These are phyloP conservation scores for Lepidocyrtoides sp. DNA, from an alignment of 2,888 invertebrate species.

Conservation along the genomic window DNA sequence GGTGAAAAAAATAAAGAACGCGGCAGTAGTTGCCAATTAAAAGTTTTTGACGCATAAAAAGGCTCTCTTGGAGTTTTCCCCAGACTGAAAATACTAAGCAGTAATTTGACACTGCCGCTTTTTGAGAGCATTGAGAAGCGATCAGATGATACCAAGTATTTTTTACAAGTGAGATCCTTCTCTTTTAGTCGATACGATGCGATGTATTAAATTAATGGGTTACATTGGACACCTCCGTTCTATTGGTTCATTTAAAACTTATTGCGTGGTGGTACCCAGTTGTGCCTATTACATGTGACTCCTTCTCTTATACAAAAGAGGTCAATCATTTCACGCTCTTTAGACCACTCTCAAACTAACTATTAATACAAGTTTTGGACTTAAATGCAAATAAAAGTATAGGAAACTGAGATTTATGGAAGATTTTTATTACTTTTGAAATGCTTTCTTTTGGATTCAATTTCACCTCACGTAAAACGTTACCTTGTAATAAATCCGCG, in stretches of 20 bases:
- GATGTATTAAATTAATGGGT: slow-evolving; percentile 12
- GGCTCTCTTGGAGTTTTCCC: slow-evolving; percentile 23
- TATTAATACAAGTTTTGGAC: slow-evolving; percentile 49
- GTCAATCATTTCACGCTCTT: slow-evolving; percentile 67
- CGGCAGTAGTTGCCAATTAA: slow-evolving; percentile 59
- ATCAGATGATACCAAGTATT: slow-evolving; percentile 15
- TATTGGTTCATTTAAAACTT: neutral
- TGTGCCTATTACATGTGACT: too few species aligned
- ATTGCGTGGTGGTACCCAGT: neutral
- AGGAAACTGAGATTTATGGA: slow-evolving; percentile 67
- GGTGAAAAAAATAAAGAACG: slow-evolving; percentile 46
- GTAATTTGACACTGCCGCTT: slow-evolving; percentile 32
- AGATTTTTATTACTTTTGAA: slow-evolving; percentile 67
- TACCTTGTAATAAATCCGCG: neutral
- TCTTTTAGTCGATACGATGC: neutral
- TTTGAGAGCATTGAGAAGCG: too few species aligned
- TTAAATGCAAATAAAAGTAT: slow-evolving; percentile 73
- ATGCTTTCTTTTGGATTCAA: slow-evolving; percentile 71
- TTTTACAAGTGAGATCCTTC: slow-evolving; percentile 25
- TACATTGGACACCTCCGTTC: neutral
- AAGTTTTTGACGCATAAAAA: slow-evolving; percentile 66
- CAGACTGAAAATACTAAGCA: slow-evolving; percentile 38
- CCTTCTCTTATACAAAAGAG: slow-evolving; percentile 37
- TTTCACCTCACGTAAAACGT: slow-evolving; percentile 69
- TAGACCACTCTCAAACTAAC: slow-evolving; percentile 47